Evolutionary conservation across 2,113 vertebrate genomes (phyloP).

Genomic region (Zosterops japonicus): DNA sequence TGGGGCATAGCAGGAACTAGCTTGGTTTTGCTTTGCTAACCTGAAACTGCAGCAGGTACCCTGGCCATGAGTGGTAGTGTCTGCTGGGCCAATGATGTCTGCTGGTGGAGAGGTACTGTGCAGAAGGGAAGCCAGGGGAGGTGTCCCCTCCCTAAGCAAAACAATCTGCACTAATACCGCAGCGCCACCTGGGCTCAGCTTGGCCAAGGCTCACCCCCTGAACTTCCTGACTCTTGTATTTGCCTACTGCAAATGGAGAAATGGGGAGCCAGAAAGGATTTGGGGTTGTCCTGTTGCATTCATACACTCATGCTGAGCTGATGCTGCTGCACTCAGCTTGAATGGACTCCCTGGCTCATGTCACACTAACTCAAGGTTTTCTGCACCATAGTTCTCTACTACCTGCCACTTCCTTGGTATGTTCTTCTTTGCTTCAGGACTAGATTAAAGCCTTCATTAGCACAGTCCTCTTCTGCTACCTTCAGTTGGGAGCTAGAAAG

Average conservation of each 20-base stretch:
- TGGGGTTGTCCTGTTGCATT: not conserved
- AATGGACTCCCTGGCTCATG: not conserved
- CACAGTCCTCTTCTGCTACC: not conserved
- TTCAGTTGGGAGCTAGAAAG: not conserved
- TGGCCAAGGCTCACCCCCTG: not conserved
- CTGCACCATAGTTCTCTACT: not conserved
- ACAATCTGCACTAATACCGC: fast-evolving
- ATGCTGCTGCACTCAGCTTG: fast-evolving
- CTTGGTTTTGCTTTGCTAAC: not conserved
- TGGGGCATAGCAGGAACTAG: not conserved
- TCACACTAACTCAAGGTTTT: not conserved
- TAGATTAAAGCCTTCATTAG: not conserved
- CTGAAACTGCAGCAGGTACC: not conserved
- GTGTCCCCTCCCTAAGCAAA: not conserved
- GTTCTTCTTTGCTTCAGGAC: not conserved
- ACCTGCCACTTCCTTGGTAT: not conserved
- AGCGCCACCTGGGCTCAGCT: not conserved
- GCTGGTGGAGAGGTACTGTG: not conserved
- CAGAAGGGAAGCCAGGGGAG: not conserved
- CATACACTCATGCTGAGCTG: not conserved
- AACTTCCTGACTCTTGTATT: not conserved
- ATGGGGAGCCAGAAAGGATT: not conserved
- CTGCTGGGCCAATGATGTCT: not conserved
- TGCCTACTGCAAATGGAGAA: not conserved
- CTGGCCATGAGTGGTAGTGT: fast-evolving